These are phyloP conservation scores for Pungitius pungitius DNA, from an alignment of 2,113 vertebrate genomes.

Conservation along the genomic window DNA sequence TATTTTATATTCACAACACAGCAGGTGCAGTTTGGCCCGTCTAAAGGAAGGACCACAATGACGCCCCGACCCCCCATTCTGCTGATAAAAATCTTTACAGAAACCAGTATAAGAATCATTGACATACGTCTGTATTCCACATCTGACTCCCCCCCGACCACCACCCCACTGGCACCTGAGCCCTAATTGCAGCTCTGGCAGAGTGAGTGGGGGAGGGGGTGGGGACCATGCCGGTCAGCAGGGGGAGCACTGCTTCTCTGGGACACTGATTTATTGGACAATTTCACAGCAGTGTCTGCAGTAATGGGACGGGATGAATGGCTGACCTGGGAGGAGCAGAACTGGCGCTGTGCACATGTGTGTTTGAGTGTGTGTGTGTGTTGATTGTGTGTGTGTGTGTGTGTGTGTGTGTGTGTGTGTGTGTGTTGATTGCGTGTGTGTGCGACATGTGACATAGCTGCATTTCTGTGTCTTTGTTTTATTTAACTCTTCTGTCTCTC, in stretches of 20 bases:
- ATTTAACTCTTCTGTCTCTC: not conserved
- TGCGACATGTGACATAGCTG: slow-evolving; percentile 25
- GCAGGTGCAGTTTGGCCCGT: not conserved
- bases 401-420: slow-evolving; percentile 25
- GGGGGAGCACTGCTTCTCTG: slow-evolving; percentile 61
- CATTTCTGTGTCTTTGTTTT: slow-evolving; percentile 14
- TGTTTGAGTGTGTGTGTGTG: slow-evolving; percentile 32
- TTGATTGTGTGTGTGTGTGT: slow-evolving; percentile 1
- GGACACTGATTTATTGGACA: slow-evolving; percentile 85
- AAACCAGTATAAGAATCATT: not conserved
- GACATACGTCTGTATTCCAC: slow-evolving; percentile 25
- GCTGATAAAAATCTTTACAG: not conserved
- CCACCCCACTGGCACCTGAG: slow-evolving; percentile 13
- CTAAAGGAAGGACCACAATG: not conserved
- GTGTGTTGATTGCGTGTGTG: not conserved
- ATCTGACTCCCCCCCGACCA: slow-evolving; percentile 7
- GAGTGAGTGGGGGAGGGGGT: slow-evolving; percentile 21
- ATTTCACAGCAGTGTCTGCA: slow-evolving; percentile 81
- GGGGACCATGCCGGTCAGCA: slow-evolving; percentile 47
- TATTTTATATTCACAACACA: not conserved
- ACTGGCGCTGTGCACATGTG: slow-evolving; percentile 18
- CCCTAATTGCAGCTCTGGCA: slow-evolving; percentile 58
- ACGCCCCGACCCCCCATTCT: too few relatives aligned
- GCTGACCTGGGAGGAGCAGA: slow-evolving; percentile 73
- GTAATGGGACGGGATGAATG: slow-evolving; percentile 85